Evolutionary conservation across 2,797 vertebrate species (phyloP).

Genomic region (Neosilurus mollespiculum): DNA sequence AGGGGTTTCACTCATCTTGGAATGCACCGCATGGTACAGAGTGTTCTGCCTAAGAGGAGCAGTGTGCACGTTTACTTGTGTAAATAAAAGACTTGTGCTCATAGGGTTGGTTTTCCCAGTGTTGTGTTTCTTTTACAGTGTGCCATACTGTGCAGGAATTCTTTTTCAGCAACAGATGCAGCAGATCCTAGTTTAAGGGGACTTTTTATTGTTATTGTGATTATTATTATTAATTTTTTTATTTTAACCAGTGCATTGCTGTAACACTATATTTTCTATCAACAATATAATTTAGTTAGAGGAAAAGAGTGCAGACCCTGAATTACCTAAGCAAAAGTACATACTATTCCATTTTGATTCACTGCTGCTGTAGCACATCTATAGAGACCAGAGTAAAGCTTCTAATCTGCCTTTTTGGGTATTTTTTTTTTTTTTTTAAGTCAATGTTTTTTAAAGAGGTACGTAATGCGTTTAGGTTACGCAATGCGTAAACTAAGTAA

Average conservation of each 20-base stretch:
- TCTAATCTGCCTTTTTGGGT: not conserved
- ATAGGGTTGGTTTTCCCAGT: not conserved
- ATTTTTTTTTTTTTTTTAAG: not conserved
- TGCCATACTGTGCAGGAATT: not conserved
- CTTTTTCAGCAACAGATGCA: not conserved
- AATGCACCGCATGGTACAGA: constrained; percentile 48
- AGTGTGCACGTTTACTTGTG: constrained; percentile 18
- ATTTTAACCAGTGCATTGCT: no score
- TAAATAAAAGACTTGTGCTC: constrained; percentile 44
- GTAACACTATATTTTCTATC: not conserved
- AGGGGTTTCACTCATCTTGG: constrained; percentile 31
- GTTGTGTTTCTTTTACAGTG: not conserved
- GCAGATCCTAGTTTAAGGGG: not conserved
- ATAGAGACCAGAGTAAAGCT: not conserved
- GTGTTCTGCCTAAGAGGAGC: constrained; percentile 11
- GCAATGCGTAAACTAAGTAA: no score
- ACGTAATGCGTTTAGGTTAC: not conserved
- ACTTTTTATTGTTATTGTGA: no score
- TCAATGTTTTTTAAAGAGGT: not conserved
- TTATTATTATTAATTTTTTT: not conserved
- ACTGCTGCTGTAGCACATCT: not conserved
- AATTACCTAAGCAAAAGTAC: not conserved
- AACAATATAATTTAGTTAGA: not conserved
- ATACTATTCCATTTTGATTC: not conserved
- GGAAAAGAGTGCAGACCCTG: no score